phyloP scores from a whole-genome alignment of 2,797 vertebrate species.

The Rhodeus uyekii region DNA sequence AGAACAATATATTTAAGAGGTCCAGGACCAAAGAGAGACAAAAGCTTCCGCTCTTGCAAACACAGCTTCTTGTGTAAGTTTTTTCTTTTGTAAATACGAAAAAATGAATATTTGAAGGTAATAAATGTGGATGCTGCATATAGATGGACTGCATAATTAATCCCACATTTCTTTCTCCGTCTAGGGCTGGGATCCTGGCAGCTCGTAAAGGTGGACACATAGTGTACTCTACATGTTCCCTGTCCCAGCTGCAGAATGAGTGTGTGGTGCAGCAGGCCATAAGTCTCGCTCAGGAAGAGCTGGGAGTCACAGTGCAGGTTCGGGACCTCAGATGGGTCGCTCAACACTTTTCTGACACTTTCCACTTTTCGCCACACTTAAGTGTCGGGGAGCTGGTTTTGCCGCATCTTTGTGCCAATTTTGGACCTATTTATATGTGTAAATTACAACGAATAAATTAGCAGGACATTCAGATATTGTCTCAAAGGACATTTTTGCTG shows the following conservation, averaged over 20 bases:
- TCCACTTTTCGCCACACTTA: slow-evolving; percentile 82
- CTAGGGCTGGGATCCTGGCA: slow-evolving; percentile 85
- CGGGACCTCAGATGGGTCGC: slow-evolving; percentile 79
- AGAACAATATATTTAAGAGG: slow-evolving; percentile 91
- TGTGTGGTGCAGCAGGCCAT: slow-evolving; percentile 84
- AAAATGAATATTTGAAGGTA: no score
- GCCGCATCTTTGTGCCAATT: slow-evolving; percentile 91
- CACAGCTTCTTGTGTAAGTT: slow-evolving; percentile 91
- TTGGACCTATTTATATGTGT: slow-evolving; percentile 94
- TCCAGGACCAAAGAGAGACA: slow-evolving; percentile 86
- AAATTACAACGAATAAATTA: slow-evolving; percentile 80
- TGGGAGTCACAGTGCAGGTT: slow-evolving; percentile 72
- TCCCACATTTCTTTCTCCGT: not conserved
- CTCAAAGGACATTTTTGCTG: not conserved
- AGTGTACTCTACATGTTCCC: slow-evolving; percentile 91
- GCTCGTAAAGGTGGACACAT: slow-evolving; percentile 81
- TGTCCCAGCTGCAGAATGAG: slow-evolving; percentile 91
- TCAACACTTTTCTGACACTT: slow-evolving; percentile 81
- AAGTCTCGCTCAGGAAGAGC: slow-evolving; percentile 74
- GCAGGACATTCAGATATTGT: no score
- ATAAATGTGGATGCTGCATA: not conserved
- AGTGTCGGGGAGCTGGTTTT: slow-evolving; percentile 88
- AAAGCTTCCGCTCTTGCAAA: slow-evolving; percentile 85
- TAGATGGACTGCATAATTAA: not conserved
- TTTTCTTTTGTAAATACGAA: no score